phyloP scores from a whole-genome alignment of 1,140 invertebrate species.

The Diorhabda carinulata region DNA sequence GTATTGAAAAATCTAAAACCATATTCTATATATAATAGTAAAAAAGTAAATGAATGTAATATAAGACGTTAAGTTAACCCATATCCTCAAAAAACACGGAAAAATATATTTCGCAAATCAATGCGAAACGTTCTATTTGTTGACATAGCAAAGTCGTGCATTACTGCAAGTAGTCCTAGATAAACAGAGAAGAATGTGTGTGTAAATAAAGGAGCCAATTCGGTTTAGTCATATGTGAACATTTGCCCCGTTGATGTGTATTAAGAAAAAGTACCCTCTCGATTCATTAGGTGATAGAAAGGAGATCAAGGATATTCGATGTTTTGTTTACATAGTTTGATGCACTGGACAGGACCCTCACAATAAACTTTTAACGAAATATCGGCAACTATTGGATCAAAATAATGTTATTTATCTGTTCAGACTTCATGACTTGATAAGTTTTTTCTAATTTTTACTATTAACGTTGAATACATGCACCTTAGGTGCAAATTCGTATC shows the following conservation, averaged over 20 bases:
- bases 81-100: background rate
- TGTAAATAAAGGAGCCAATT: slow-evolving; percentile 35
- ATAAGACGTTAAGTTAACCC: background rate
- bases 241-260: slow-evolving; percentile 17
- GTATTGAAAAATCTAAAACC: no score
- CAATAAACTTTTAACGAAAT: no score
- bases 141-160: slow-evolving; percentile 38
- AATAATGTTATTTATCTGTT: no score
- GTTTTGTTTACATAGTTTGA: background rate
- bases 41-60: background rate
- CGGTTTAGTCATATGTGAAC: slow-evolving; percentile 25
- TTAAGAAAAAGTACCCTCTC: slow-evolving; percentile 30
- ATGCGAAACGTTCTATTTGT: slow-evolving; percentile 30
- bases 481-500: no score
- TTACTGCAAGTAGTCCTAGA: slow-evolving; percentile 37
- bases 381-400: no score
- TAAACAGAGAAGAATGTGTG: slow-evolving; percentile 35
- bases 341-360: background rate
- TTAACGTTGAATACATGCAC: no score
- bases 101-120: slow-evolving; percentile 26
- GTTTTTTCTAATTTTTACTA: no score
- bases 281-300: slow-evolving; percentile 25
- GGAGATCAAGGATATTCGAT: slow-evolving; percentile 12
- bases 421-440: no score
- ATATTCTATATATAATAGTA: no score